A percentile compares a stretch with the other conserved stretches of the same genome.
phyloP scores from a whole-genome alignment of 2,113 vertebrate species.

The Laticauda colubrina region DNA sequence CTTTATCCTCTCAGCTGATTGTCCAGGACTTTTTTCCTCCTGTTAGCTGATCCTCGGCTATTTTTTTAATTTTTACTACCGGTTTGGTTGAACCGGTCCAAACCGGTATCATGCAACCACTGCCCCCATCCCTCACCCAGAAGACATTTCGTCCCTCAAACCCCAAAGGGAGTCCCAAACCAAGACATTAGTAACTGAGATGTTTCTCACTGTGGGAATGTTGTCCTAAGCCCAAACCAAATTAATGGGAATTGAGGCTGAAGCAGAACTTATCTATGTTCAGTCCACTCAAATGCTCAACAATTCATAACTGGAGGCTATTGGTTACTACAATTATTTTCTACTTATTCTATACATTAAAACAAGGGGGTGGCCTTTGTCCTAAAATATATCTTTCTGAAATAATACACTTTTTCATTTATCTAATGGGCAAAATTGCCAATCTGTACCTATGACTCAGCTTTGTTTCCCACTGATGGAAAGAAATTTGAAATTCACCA shows the following conservation, averaged over 20 bases:
- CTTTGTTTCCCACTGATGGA: neutral
- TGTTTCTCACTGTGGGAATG: neutral
- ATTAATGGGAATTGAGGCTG: neutral
- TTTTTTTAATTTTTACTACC: no score
- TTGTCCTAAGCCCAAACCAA: neutral
- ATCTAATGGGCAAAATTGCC: neutral
- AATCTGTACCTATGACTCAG: neutral
- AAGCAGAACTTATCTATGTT: neutral
- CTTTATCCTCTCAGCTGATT: no score
- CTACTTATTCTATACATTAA: neutral
- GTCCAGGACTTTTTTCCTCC: no score
- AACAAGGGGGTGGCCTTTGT: neutral
- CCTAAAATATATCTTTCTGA: neutral
- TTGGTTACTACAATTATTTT: neutral
- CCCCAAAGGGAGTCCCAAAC: neutral
- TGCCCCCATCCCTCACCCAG: neutral
- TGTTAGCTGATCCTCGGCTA: no score
- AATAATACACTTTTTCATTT: neutral
- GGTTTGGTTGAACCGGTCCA: no score
- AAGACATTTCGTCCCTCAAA: neutral
- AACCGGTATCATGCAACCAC: no score
- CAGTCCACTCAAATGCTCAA: neutral
- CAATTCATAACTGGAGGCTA: neutral
- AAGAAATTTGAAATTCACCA: neutral
- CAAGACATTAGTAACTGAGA: neutral